These are phyloP conservation scores for Ctenosaura bakeri DNA, from an alignment of 2,797 vertebrate genomes.

Conservation along the genomic window DNA sequence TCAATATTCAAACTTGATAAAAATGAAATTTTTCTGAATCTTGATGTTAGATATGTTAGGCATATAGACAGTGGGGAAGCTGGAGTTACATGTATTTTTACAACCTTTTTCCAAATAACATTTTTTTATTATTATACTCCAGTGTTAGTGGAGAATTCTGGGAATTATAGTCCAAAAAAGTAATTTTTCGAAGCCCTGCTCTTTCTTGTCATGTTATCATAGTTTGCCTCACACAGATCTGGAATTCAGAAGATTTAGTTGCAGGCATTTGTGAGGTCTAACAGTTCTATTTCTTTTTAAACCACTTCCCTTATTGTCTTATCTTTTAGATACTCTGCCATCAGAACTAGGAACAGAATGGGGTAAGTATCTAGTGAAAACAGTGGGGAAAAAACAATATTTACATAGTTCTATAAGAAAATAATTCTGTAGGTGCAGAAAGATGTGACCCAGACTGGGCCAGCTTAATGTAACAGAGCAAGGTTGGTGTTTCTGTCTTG, in stretches of 20 bases:
- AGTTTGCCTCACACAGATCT: not conserved
- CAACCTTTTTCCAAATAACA: too few relatives aligned
- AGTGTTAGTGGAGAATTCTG: too few relatives aligned
- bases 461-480: not conserved
- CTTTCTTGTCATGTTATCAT: not conserved
- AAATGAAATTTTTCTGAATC: not conserved
- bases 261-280: not conserved
- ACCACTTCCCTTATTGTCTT: not conserved
- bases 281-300: not conserved
- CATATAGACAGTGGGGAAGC: not conserved
- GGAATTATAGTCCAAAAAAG: too few relatives aligned
- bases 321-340: slow-evolving; percentile 32
- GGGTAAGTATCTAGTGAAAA: slow-evolving; percentile 22
- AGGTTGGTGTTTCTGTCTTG: not conserved
- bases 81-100: not conserved
- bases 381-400: not conserved
- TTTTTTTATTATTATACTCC: too few relatives aligned
- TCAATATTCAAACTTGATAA: not conserved
- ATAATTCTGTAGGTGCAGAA: not conserved
- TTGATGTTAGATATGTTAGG: too few relatives aligned
- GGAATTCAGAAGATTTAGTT: not conserved
- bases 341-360: slow-evolving; percentile 47
- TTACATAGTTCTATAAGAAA: not conserved
- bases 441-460: not conserved
- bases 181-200: too few relatives aligned